Conservation (phyloP, 1,140 invertebrate species). For the Pomacea maculata region DNA sequence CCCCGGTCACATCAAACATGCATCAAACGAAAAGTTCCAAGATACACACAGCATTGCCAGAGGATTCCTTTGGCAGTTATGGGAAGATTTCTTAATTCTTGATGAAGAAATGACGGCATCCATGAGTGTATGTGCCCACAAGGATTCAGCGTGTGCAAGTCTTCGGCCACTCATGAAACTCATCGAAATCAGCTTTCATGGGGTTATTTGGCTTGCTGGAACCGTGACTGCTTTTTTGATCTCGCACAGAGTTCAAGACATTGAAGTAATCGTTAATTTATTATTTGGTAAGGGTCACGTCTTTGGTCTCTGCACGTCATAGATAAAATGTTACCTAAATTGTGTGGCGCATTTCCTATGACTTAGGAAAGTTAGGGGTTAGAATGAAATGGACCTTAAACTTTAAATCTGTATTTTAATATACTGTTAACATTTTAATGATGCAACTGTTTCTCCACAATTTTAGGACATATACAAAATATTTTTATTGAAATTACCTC, state of each 20-base stretch:
- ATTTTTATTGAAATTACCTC: no score
- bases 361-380: no score
- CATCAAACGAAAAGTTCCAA: not conserved
- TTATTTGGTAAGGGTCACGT: slow-evolving; percentile 75
- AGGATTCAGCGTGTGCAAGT: slow-evolving; percentile 41
- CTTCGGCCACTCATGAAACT: slow-evolving; percentile 63
- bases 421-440: no score
- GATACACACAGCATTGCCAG: not conserved
- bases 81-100: slow-evolving; percentile 28
- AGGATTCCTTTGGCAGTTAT: slow-evolving; percentile 1
- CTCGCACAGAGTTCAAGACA: slow-evolving; percentile 72
- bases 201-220: slow-evolving; percentile 82
- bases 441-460: no score
- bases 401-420: no score
- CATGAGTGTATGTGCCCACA: slow-evolving; percentile 54
- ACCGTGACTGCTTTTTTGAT: slow-evolving; percentile 81
- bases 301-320: not conserved
- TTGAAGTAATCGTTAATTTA: slow-evolving; percentile 86
- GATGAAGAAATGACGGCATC: slow-evolving; percentile 37
- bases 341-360: no score
- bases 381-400: no score
- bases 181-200: slow-evolving; percentile 86
- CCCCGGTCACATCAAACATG: not conserved
- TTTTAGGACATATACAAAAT: no score
- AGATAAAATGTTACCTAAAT: no score